A percentile compares a stretch with the other conserved stretches of the same genome.
Evolutionary conservation across 2,113 vertebrate genomes (phyloP).

Genomic region (Erythrolamprus reginae): DNA sequence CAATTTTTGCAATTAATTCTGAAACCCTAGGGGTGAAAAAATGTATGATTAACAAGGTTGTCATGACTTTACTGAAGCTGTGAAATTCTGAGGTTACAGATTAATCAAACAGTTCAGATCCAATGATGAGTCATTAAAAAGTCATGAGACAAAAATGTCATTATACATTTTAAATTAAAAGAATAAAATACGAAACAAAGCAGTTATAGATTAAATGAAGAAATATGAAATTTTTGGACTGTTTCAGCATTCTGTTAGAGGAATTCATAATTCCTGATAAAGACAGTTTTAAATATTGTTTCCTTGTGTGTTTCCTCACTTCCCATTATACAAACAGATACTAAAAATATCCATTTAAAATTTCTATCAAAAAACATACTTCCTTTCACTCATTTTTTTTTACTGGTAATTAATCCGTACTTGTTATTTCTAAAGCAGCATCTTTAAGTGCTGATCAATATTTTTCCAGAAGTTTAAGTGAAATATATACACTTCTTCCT

Average conservation of each 20-base stretch:
- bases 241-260: background rate
- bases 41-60: background rate
- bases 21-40: background rate
- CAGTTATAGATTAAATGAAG: background rate
- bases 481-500: background rate
- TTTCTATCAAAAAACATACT: background rate
- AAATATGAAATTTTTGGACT: background rate
- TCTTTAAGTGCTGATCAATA: conserved; percentile 2
- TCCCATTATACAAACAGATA: background rate
- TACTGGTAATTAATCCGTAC: no score
- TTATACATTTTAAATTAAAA: background rate
- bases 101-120: background rate
- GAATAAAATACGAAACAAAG: background rate
- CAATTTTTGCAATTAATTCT: background rate
- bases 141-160: background rate
- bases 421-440: background rate
- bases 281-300: background rate
- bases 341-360: background rate
- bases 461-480: background rate
- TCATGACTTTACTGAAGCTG: background rate
- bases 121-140: background rate
- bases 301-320: background rate
- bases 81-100: background rate
- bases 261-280: background rate
- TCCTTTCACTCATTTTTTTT: background rate